A percentile compares a stretch with the other conserved stretches of the same genome.
Evolutionary conservation across 1,140 invertebrate genomes (phyloP).

Genomic region (Aphelenchoides fujianensis): DNA sequence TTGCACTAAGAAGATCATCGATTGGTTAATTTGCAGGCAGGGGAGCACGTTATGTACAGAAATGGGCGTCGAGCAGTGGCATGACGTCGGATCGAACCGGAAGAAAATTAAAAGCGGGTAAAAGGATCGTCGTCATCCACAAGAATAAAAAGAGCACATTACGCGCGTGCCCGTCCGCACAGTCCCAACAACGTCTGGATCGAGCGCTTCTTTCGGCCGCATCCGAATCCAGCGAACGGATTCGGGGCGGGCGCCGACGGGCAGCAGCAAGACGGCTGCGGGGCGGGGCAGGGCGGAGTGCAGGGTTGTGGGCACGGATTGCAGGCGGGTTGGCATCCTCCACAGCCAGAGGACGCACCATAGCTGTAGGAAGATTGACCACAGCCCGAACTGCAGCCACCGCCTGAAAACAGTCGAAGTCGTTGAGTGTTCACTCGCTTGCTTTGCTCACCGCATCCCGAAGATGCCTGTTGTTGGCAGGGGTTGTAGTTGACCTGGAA

Average conservation of each 20-base stretch:
- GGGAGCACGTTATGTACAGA: too few relatives aligned
- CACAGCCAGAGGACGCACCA: neutral
- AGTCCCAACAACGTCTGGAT: conserved; percentile 11
- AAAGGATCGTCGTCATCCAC: neutral
- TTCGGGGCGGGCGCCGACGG: neutral
- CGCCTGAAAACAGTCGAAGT: too few relatives aligned
- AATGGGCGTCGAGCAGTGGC: too few relatives aligned
- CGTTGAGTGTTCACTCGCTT: too few relatives aligned
- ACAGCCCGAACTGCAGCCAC: neutral
- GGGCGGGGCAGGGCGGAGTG: neutral
- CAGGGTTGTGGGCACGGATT: neutral
- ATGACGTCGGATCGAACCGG: too few relatives aligned
- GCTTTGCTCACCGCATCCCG: neutral
- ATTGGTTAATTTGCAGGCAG: too few relatives aligned
- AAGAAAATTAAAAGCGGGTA: neutral
- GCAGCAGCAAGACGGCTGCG: neutral
- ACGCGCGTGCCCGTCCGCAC: conserved; percentile 22
- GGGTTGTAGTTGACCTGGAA: conserved; percentile 8
- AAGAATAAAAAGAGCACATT: neutral
- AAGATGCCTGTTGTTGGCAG: neutral
- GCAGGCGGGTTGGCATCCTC: neutral
- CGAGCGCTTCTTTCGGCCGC: conserved; percentile 7
- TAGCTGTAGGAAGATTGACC: neutral
- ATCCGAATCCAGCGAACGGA: neutral
- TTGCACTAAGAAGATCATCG: too few relatives aligned